Evolutionary conservation across 2,113 vertebrate species (phyloP), one percentile per base, ranked within the genome.

Genomic region (Nestor notabilis): DNA sequence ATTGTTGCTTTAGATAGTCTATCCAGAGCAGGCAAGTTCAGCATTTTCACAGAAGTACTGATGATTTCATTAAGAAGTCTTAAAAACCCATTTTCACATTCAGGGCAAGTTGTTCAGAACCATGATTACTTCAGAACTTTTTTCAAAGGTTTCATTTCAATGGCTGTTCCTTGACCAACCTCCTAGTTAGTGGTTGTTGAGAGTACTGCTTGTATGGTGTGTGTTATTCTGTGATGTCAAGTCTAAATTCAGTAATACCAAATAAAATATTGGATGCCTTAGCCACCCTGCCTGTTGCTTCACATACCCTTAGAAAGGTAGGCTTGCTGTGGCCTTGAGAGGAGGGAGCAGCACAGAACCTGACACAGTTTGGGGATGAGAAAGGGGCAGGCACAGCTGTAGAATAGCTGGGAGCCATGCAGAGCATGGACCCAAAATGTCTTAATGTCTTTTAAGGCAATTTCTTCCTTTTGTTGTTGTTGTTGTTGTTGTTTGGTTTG

Each of bases 401-500:
- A 9, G 25, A 20, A 53, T 1, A 4, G 24, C 46, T 39, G 64
- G 47, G 29, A 52, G 10, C 31, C 14, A 4, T 11, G 20, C 5
- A 3, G 35, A 31, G 15, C 2, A 6, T 13, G 18, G 46, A 24
- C 0, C 1, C 28, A 44, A 53, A 66, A 52, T 19, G 28, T 55
- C 39, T 39, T 39, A 39, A n/a, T 44, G 17, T 29, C 24, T 86
- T 46, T 41, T n/a, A 66, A 66, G 33, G 25, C 43, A 60, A 20
- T 58, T 68, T 56, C 18, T 85, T 53, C 0, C 11, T 17, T 24
- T 21, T 7, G 7, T 43, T 25, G 3, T 43, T 50, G 4, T 31
- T 21, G 4, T 10, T 21, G 53, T 12, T 31, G 29, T 33, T 24
- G 21, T 46, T 23, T 11, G 35, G 13, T 35, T 69, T 10, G 13